These are phyloP conservation scores for Nyctereutes procyonoides DNA, from an alignment of 2,113 vertebrate genomes.

Conservation along the genomic window DNA sequence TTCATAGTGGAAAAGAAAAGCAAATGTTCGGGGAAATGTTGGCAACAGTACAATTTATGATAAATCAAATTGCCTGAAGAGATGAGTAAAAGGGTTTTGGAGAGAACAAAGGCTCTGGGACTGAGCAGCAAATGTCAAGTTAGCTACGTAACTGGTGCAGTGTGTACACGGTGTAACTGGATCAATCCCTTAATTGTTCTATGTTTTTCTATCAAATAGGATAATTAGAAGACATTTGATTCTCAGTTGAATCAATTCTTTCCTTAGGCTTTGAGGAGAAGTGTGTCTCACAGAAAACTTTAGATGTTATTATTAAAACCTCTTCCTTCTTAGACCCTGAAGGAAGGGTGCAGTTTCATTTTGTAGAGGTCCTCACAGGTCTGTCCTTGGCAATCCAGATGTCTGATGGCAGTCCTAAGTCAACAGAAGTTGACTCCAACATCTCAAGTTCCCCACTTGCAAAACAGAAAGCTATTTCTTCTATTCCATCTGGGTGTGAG, in stretches of 20 bases:
- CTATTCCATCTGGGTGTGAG: slow-evolving; percentile 29
- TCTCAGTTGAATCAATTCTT: slow-evolving; percentile 53
- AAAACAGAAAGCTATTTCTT: background rate
- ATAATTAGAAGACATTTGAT: slow-evolving; percentile 69
- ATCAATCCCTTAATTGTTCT: slow-evolving; percentile 67
- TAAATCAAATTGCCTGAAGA: slow-evolving; percentile 70
- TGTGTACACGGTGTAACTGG: background rate
- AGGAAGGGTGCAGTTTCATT: background rate
- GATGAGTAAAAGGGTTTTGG: slow-evolving; percentile 43
- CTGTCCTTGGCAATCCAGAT: background rate
- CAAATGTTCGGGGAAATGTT: slow-evolving; percentile 62
- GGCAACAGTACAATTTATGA: slow-evolving; percentile 53
- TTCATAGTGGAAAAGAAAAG: slow-evolving; percentile 47
- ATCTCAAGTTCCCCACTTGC: background rate
- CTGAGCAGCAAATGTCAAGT: background rate
- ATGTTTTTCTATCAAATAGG: slow-evolving; percentile 59
- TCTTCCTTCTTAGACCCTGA: background rate
- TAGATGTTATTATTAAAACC: background rate
- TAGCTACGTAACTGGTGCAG: background rate
- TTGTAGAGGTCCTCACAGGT: background rate
- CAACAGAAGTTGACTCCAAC: background rate
- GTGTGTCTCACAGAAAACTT: background rate
- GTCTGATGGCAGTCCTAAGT: background rate
- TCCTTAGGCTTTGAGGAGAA: slow-evolving; percentile 36
- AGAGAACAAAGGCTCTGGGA: slow-evolving; percentile 57